These are phyloP conservation scores for Agrypnus murinus DNA, from an alignment of 2,888 invertebrate species.

Conservation along the genomic window DNA sequence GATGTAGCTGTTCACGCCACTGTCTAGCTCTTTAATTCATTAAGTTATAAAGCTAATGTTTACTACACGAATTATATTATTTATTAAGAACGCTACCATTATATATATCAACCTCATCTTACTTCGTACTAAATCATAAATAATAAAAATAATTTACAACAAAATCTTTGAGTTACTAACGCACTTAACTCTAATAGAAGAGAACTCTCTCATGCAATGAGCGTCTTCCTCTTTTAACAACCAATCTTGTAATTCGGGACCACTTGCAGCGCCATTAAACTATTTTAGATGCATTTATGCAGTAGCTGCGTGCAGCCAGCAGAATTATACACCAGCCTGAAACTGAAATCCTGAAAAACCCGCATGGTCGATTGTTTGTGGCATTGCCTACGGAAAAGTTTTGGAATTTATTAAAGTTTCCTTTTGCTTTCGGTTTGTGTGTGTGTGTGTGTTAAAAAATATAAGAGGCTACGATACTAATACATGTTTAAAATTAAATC, in stretches of 20 bases:
- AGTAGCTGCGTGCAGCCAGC: constrained; percentile 49
- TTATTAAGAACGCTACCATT: constrained; percentile 37
- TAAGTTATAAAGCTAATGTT: constrained; percentile 37
- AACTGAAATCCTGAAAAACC: constrained; percentile 27
- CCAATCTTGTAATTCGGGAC: constrained; percentile 52
- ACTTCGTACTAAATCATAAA: constrained; percentile 1
- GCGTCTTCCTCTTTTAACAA: constrained; percentile 38
- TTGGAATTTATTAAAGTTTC: constrained; percentile 52
- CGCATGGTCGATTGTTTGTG: constrained; percentile 44
- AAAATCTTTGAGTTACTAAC: not conserved
- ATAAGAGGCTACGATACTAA: constrained; percentile 46
- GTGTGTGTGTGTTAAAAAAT: constrained; percentile 48
- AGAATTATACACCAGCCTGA: constrained; percentile 26
- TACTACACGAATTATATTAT: constrained; percentile 33
- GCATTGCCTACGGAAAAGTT: constrained; percentile 50
- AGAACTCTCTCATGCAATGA: not conserved
- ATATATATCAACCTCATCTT: not conserved
- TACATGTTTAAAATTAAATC: constrained; percentile 52
- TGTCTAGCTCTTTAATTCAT: constrained; percentile 40
- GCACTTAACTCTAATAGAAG: not conserved
- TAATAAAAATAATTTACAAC: not conserved
- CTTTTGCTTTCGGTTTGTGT: constrained; percentile 53
- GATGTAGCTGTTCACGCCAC: constrained; percentile 40
- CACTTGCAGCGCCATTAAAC: constrained; percentile 55
- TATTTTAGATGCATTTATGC: constrained; percentile 57